phyloP scores from a whole-genome alignment of 2,797 vertebrate genomes.

The Sebastes reedi region DNA sequence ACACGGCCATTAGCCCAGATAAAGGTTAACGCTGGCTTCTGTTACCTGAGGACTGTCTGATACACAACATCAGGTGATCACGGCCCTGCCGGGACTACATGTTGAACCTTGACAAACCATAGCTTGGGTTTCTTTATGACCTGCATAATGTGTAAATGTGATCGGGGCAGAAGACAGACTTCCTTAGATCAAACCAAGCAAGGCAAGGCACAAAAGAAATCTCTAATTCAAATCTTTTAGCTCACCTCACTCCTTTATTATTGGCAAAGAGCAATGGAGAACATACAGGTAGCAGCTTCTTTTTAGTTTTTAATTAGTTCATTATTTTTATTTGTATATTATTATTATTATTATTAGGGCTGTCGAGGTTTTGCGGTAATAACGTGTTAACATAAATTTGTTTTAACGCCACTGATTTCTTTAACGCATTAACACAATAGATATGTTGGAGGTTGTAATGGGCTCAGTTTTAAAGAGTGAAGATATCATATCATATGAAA shows the following conservation, averaged over 20 bases:
- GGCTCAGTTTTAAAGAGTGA: too few species aligned
- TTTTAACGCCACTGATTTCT: too few species aligned
- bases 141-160: not conserved
- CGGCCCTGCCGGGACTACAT: not conserved
- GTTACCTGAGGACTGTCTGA: not conserved
- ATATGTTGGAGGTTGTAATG: too few species aligned
- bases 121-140: not conserved
- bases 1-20: not conserved
- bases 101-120: not conserved
- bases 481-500: too few species aligned
- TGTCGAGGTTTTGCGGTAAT: too few species aligned
- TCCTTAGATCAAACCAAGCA: not conserved
- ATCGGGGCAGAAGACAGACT: not conserved
- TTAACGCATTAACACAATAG: too few species aligned
- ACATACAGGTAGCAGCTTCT: not conserved
- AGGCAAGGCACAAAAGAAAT: not conserved
- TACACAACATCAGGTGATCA: not conserved
- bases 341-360: too few species aligned
- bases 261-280: not conserved
- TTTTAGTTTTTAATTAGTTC: rapidly evolving
- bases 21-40: not conserved
- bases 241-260: not conserved
- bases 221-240: not conserved
- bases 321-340: not conserved
- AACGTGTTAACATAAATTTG: too few species aligned